Evolutionary conservation across 2,113 vertebrate genomes (phyloP).

Genomic region (Macquaria ambigua): DNA sequence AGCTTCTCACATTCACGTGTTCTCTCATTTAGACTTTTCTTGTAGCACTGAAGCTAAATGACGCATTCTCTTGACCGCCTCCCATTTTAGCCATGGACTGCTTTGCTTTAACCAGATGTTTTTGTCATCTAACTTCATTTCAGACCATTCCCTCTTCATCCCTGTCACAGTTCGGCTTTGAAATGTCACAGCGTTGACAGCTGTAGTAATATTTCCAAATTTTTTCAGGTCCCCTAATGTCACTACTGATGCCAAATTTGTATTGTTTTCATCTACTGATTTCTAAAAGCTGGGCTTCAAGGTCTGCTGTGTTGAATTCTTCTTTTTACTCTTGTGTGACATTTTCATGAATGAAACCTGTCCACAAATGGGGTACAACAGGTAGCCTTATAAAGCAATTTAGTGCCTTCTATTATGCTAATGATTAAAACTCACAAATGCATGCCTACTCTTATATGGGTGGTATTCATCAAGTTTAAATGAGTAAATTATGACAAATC

Average conservation of each 20-base stretch:
- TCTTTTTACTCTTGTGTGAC: neutral
- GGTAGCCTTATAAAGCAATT: no score
- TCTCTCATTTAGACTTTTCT: no score
- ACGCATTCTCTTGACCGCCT: no score
- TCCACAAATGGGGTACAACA: neutral
- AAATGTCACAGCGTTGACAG: neutral
- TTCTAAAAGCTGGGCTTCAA: no score
- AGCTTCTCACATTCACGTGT: no score
- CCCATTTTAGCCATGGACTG: no score
- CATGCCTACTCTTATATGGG: neutral
- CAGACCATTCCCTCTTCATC: no score
- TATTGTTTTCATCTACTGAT: neutral
- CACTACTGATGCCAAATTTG: neutral
- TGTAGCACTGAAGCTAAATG: no score
- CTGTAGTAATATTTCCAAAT: neutral
- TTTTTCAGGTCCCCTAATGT: neutral
- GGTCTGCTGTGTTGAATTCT: no score
- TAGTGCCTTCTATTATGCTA: neutral
- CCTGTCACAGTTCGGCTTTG: no score
- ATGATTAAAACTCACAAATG: neutral
- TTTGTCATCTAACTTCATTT: no score
- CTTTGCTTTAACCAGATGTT: no score
- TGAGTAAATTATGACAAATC: neutral
- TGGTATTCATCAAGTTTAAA: neutral
- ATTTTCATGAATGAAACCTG: neutral